Evolutionary conservation across 2,888 invertebrate genomes (phyloP), one percentile per base, ranked within the genome.

Genomic region (Ormyrus labotus): DNA sequence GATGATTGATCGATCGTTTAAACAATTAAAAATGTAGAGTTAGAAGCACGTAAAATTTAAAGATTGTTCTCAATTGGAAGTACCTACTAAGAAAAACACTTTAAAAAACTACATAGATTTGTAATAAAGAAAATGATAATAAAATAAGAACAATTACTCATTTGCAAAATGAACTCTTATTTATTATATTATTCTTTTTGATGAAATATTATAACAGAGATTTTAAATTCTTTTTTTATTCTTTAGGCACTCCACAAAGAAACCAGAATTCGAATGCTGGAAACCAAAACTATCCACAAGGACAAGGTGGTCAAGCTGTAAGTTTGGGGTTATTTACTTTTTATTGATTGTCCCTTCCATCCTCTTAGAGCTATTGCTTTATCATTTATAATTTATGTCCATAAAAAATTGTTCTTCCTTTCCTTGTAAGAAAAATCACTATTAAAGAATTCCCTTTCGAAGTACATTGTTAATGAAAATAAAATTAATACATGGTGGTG

Each of bases 171-270:
- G 45, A 53, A 63, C 63, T 51, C 51, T 72, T 72, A 61, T 72
- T 53, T 13, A 8, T 55, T 45, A 3, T 9, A 10, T 6, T n/a
- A 48, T 65, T 50, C 50, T 6, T 4, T 50, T 13, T 72, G 51
- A 10, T 47, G 55, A 19, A n/a, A 68, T 55, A 55, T 34, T 45
- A 48, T 45, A 48, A 5, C 10, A 8, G 10, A 10, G 53, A 13
- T 73, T 53, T 9, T 10, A 64, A 53, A 19, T 9, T 45, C 9
- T n/a, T 13, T 53, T 34, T 34, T 58, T 5, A 13, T 61, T 69
- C 10, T 57, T 5, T 47, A 80, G 80, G 72, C 34, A 77, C 76
- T 77, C 67, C 81, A 6, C 76, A 76, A 65, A 72, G 81, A 5
- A 61, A 65, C 34, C 80, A 80, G 58, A 34, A 34, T 34, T 13